Evolutionary conservation across 2,888 invertebrate species (phyloP).

Genomic region (Eilema griseolum): DNA sequence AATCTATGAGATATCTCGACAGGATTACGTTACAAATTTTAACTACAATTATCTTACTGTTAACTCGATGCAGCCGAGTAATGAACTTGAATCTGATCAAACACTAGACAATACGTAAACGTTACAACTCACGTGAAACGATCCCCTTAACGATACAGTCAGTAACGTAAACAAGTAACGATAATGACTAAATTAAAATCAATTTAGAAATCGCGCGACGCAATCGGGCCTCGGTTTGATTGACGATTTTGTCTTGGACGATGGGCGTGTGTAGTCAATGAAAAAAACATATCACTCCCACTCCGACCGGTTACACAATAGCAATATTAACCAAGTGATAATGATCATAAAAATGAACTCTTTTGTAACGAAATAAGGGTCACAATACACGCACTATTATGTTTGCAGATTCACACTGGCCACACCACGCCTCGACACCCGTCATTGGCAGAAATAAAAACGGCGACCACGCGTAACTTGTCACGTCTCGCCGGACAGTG

Average conservation of each 20-base stretch:
- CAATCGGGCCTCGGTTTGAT: slow-evolving; percentile 59
- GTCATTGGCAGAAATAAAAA: slow-evolving; percentile 88
- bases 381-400: slow-evolving; percentile 51
- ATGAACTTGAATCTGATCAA: slow-evolving; percentile 75
- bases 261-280: slow-evolving; percentile 81
- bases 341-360: slow-evolving; percentile 61
- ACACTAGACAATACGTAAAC: slow-evolving; percentile 40
- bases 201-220: slow-evolving; percentile 70
- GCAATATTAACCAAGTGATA: slow-evolving; percentile 58
- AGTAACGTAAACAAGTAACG: slow-evolving; percentile 34
- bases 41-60: slow-evolving; percentile 82
- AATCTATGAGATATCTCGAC: slow-evolving; percentile 80
- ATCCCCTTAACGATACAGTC: slow-evolving; percentile 25
- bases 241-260: slow-evolving; percentile 71
- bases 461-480: slow-evolving; percentile 85
- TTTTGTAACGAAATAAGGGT: slow-evolving; percentile 64
- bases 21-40: slow-evolving; percentile 83
- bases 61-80: slow-evolving; percentile 72
- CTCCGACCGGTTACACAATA: slow-evolving; percentile 72
- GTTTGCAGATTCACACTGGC: slow-evolving; percentile 69
- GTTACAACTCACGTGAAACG: slow-evolving; percentile 33
- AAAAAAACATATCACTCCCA: slow-evolving; percentile 86
- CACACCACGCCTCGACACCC: slow-evolving; percentile 85
- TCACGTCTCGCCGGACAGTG: slow-evolving; percentile 84
- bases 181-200: slow-evolving; percentile 57